These are phyloP conservation scores for Grantiella picta DNA, from an alignment of 2,113 vertebrate genomes.

Conservation along the genomic window DNA sequence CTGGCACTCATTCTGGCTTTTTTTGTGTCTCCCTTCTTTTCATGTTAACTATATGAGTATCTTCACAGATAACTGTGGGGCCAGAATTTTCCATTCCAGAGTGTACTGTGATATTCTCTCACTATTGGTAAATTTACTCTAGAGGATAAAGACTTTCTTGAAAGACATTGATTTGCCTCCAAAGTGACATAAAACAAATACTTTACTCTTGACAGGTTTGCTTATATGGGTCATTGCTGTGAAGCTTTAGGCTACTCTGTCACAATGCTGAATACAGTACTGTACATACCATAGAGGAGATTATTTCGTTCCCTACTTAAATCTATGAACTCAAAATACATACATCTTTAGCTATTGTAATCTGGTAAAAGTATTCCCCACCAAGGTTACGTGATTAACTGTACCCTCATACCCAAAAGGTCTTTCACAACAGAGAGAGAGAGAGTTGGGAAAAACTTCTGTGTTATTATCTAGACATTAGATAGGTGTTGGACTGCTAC, in stretches of 20 bases:
- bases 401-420: background rate
- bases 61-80: background rate
- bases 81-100: background rate
- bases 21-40: background rate
- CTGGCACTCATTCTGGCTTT: background rate
- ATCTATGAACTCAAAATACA: background rate
- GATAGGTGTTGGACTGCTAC: background rate
- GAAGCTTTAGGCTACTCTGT: background rate
- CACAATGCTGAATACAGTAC: background rate
- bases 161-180: background rate
- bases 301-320: background rate
- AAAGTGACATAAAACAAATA: background rate
- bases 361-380: background rate
- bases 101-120: background rate
- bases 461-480: background rate
- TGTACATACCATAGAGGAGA: background rate
- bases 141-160: background rate
- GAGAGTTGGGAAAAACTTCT: background rate
- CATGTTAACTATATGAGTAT: background rate
- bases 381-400: background rate
- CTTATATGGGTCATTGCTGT: background rate
- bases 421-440: background rate
- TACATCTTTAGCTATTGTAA: background rate
- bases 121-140: background rate
- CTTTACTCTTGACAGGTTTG: background rate